phyloP scores from a whole-genome alignment of 2,113 vertebrate genomes.

The Sisor rabdophorus region DNA sequence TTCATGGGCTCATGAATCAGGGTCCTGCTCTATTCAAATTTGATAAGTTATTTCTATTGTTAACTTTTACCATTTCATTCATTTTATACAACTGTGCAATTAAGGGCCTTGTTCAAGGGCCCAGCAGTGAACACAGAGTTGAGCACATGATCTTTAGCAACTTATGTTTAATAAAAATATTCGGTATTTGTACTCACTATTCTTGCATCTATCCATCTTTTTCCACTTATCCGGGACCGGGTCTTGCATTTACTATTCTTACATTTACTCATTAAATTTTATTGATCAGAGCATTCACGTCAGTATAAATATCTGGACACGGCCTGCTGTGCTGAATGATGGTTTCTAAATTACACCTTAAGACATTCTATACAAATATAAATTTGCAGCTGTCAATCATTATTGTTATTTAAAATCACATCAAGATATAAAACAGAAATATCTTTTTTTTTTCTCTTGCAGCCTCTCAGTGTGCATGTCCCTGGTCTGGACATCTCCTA shows the following conservation, averaged over 20 bases:
- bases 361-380: not conserved
- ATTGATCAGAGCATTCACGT: not conserved
- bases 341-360: not conserved
- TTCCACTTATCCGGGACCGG: no score
- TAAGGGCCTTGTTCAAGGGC: no score
- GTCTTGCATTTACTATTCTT: not conserved
- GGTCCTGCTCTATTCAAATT: no score
- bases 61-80: no score
- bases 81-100: no score
- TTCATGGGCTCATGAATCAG: no score
- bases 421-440: not conserved
- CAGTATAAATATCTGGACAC: not conserved
- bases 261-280: not conserved
- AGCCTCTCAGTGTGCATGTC: constrained; percentile 52
- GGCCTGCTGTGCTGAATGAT: not conserved
- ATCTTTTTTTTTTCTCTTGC: not conserved
- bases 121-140: no score
- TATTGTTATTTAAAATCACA: not conserved
- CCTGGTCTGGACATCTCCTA: constrained; percentile 54
- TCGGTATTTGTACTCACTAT: not conserved
- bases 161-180: not conserved
- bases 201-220: not conserved
- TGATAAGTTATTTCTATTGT: no score
- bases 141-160: no score
- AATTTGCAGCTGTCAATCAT: not conserved